Percentiles rank a stretch among this genome's conserved stretches.
These are phyloP conservation scores for Megalurothrips usitatus DNA, from an alignment of 2,888 invertebrate genomes.

Conservation along the genomic window DNA sequence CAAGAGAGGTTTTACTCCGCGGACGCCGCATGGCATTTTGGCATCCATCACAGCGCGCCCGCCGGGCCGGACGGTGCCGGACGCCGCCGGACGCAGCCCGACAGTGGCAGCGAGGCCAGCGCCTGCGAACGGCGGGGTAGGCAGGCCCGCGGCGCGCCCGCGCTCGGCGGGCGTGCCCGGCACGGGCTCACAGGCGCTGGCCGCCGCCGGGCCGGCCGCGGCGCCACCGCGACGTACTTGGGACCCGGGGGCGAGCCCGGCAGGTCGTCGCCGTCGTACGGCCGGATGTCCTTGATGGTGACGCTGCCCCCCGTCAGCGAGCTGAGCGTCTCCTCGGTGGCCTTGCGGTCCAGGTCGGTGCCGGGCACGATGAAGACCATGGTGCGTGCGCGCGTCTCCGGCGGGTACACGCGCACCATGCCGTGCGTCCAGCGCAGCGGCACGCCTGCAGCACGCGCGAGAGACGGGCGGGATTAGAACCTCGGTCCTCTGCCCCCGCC, in stretches of 20 bases:
- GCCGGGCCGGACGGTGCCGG: not conserved
- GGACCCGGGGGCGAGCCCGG: not conserved
- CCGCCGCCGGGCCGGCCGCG: not conserved
- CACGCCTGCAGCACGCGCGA: constrained; percentile 50
- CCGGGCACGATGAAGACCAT: constrained; percentile 81
- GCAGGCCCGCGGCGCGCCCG: not conserved
- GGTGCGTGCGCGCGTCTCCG: constrained; percentile 67
- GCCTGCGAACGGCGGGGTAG: not conserved
- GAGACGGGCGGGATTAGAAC: not conserved
- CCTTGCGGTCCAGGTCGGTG: constrained; percentile 64
- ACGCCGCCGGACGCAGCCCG: no score
- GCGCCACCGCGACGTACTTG: not conserved
- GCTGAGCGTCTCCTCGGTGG: constrained; percentile 69
- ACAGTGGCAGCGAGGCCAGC: no score
- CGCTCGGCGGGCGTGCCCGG: not conserved
- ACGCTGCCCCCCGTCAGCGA: constrained; percentile 76
- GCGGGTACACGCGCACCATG: constrained; percentile 70
- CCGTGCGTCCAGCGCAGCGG: constrained; percentile 70
- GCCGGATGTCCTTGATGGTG: constrained; percentile 67
- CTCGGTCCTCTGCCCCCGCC: not conserved
- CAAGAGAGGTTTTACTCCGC: constrained; percentile 37
- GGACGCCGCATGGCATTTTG: no score
- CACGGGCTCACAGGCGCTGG: not conserved
- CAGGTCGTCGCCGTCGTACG: constrained; percentile 47
- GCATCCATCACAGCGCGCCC: not conserved